Percentiles rank a stretch among this genome's conserved stretches.
Evolutionary conservation across 2,113 vertebrate species (phyloP).

Genomic region (Ophiodon elongatus): DNA sequence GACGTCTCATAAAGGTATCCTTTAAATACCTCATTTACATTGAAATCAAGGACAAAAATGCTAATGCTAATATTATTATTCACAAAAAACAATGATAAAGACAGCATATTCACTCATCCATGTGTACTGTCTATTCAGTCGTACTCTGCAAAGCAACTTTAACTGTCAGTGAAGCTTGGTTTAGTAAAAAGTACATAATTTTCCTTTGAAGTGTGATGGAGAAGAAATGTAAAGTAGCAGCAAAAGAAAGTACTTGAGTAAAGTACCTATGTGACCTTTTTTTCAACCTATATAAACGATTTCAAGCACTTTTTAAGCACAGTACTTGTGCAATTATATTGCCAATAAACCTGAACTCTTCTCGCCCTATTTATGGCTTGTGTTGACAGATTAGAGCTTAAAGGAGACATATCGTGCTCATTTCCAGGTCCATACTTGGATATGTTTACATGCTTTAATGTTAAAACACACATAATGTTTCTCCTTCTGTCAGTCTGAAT

Average conservation of each 20-base stretch:
- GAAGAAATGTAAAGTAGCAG: background rate
- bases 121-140: background rate
- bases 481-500: too few relatives aligned
- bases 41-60: too few relatives aligned
- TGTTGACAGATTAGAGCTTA: background rate
- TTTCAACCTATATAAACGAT: background rate
- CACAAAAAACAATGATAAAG: too few relatives aligned
- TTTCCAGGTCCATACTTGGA: too few relatives aligned
- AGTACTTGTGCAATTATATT: background rate
- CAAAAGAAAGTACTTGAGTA: background rate
- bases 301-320: background rate
- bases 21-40: too few relatives aligned
- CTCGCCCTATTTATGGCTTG: background rate
- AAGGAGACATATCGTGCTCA: too few relatives aligned
- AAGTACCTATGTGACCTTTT: background rate
- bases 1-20: too few relatives aligned
- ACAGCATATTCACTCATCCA: too few relatives aligned
- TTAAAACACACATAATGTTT: too few relatives aligned
- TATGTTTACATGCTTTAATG: too few relatives aligned
- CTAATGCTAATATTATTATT: too few relatives aligned
- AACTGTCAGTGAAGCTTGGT: background rate
- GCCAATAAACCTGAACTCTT: background rate
- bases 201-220: background rate
- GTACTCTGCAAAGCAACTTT: background rate
- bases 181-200: background rate